These are phyloP conservation scores for Sakesphorus luctuosus DNA, from an alignment of 2,113 vertebrate genomes.

Conservation along the genomic window DNA sequence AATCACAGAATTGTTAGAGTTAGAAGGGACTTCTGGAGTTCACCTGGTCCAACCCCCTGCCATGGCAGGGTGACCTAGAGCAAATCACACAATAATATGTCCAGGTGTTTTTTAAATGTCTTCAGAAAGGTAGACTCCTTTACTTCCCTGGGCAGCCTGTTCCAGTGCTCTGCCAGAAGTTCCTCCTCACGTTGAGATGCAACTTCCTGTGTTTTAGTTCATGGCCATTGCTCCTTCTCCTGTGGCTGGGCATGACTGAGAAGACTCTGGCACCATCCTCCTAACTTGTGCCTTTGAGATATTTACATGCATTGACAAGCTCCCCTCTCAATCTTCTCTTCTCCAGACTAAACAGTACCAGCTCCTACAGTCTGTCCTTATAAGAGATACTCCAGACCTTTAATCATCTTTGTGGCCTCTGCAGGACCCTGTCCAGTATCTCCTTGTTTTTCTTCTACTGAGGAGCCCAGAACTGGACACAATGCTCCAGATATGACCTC, in stretches of 20 bases:
- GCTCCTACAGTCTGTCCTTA: not conserved
- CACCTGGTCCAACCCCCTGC: not conserved
- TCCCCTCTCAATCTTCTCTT: too few relatives aligned
- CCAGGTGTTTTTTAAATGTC: not conserved
- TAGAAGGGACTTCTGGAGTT: not conserved
- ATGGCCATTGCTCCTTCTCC: not conserved
- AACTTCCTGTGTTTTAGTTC: not conserved
- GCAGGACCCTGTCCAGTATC: fast-evolving
- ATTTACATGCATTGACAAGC: not conserved
- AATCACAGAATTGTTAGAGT: not conserved
- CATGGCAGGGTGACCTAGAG: not conserved
- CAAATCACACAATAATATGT: not conserved
- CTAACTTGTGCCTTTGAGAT: not conserved
- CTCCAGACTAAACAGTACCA: not conserved
- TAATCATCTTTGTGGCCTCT: not conserved
- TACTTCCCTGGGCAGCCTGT: not conserved
- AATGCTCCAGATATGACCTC: not conserved
- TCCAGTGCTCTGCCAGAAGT: not conserved
- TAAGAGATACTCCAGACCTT: not conserved
- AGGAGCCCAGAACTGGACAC: not conserved
- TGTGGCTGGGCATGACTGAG: fast-evolving
- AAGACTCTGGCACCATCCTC: not conserved
- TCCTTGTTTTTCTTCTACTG: not conserved
- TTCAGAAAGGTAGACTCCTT: not conserved
- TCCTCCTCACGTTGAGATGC: not conserved